Evolutionary conservation across 2,113 vertebrate species (phyloP), one percentile per base, ranked within the genome.

Genomic region (Rhea americana): DNA sequence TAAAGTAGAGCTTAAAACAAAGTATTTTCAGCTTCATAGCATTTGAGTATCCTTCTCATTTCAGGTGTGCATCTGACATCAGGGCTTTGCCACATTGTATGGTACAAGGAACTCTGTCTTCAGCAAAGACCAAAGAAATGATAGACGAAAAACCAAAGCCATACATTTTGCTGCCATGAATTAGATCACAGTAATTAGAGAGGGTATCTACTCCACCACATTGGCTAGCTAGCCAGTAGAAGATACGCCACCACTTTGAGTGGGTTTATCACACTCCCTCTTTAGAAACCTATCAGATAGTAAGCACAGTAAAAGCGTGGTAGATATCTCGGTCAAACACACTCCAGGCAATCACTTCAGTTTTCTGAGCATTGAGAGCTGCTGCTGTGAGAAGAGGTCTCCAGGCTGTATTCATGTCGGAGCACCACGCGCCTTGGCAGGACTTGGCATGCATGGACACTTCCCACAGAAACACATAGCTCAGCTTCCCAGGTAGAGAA

Each of bases 371-470:
- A 47, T 0, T 76, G 71, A 32, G 53, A 85, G 59, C 24, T 76
- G 58, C n/a, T 77, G 74, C 47, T 62, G 9, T 17, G 55, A 55
- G 45, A 85, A 82, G 47, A 82, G 18, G 41, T 87, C 22, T 28
- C 58, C 63, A 22, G 32, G 73, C 51, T 82, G 56, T 7, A 1
- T 24, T 55, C 48, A 75, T 78, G 70, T 65, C 76, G 58, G 20
- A 67, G 48, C 0, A 0, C 66, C 24, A 8, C 0, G 0, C 41
- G 30, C 17, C 63, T 90, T 58, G 59, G 55, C 74, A 72, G 63
- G 72, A 85, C 41, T 81, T 0, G 0, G 48, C 53, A 82, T 35
- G 35, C 58, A 47, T 0, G 0, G 61, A 71, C 13, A 53, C 22
- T 73, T 30, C 16, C 50, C 67, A 41, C 3, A 45, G 63, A 90